Percentiles rank a stretch among this genome's conserved stretches.
Conservation (phyloP, 2,888 invertebrate genomes). For the Itoplectis maculator region DNA sequence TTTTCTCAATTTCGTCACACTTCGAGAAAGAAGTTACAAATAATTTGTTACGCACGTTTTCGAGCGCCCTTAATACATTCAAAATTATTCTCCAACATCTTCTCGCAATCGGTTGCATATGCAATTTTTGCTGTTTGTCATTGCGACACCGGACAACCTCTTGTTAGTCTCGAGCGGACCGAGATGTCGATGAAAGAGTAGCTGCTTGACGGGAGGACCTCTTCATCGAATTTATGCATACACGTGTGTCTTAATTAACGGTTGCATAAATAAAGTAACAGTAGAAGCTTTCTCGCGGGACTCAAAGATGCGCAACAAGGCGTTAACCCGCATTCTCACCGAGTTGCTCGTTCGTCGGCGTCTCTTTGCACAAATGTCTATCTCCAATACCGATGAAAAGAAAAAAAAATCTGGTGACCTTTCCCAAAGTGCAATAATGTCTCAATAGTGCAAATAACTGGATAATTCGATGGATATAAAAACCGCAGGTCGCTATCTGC, state of each 20-base stretch:
- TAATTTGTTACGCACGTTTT: neutral
- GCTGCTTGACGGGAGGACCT: conserved; percentile 25
- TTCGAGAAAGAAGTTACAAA: neutral
- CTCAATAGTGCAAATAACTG: conserved; percentile 39
- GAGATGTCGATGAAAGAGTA: conserved; percentile 29
- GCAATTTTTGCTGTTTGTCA: conserved; percentile 1
- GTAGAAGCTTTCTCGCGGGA: conserved; percentile 18
- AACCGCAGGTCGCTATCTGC: conserved; percentile 23
- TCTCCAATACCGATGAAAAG: conserved; percentile 16
- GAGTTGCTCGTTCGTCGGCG: neutral
- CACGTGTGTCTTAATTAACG: conserved; percentile 33
- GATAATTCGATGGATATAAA: conserved; percentile 37
- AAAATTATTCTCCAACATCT: conserved; percentile 1
- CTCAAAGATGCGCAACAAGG: neutral
- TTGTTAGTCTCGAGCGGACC: conserved; percentile 17
- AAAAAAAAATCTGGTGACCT: conserved; percentile 57
- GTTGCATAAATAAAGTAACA: conserved; percentile 41
- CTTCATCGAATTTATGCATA: conserved; percentile 22
- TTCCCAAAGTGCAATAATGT: conserved; percentile 61
- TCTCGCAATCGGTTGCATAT: neutral
- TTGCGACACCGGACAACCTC: conserved; percentile 17
- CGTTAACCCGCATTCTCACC: conserved; percentile 2
- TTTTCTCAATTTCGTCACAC: neutral
- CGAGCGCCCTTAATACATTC: neutral
- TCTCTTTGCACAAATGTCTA: neutral